Evolutionary conservation across 2,888 invertebrate species (phyloP).

Genomic region (Napeogenes inachia): DNA sequence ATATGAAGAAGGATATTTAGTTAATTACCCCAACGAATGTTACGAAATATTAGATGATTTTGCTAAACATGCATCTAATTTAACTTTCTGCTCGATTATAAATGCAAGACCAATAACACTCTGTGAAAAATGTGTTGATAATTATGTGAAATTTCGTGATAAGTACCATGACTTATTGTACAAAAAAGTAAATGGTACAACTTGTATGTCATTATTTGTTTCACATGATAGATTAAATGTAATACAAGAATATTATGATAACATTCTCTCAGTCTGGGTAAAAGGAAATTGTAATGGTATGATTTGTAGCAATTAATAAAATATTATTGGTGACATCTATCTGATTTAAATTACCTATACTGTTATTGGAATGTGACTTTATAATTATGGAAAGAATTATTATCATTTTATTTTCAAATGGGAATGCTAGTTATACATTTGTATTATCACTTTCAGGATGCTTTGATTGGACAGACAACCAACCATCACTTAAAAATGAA

Average conservation of each 20-base stretch:
- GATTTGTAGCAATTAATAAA: constrained; percentile 21
- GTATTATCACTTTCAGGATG: constrained; percentile 68
- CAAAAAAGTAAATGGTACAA: constrained; percentile 65
- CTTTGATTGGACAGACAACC: constrained; percentile 65
- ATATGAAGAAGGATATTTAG: constrained; percentile 32
- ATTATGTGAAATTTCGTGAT: constrained; percentile 69
- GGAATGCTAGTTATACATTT: not conserved
- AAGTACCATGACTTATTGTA: constrained; percentile 72
- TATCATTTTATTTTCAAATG: not conserved
- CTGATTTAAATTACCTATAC: too few relatives aligned
- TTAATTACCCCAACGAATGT: constrained; percentile 45
- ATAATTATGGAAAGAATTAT: too few relatives aligned
- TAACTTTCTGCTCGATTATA: constrained; percentile 78
- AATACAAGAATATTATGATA: constrained; percentile 75
- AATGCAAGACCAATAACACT: constrained; percentile 79
- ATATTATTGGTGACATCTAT: too few relatives aligned
- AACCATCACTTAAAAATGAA: constrained; percentile 66
- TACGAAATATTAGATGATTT: constrained; percentile 57
- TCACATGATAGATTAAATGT: constrained; percentile 81
- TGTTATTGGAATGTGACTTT: too few relatives aligned
- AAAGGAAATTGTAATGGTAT: constrained; percentile 81
- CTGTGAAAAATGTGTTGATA: constrained; percentile 77
- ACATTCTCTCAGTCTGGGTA: constrained; percentile 76
- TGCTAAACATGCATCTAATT: constrained; percentile 75
- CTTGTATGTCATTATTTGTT: constrained; percentile 77